A percentile compares a stretch with the other conserved stretches of the same genome.
Evolutionary conservation across 2,888 invertebrate species (phyloP).

Genomic region (Sarcophaga rosellei): DNA sequence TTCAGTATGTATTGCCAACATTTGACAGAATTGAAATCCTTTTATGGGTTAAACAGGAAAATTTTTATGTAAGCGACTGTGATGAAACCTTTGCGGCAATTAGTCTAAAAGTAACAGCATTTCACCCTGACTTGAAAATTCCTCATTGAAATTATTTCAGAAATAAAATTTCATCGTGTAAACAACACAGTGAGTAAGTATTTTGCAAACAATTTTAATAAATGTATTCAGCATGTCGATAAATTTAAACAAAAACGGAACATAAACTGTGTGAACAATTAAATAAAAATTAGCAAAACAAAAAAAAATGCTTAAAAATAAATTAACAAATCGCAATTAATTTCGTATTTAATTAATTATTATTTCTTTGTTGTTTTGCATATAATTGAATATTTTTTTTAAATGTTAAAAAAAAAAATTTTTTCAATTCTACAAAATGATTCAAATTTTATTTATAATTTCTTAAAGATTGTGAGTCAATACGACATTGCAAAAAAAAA

Average conservation of each 20-base stretch:
- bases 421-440: slow-evolving; percentile 23
- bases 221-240: slow-evolving; percentile 22
- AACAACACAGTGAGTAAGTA: no score
- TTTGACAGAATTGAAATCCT: no score
- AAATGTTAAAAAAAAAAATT: no score
- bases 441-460: slow-evolving; percentile 51
- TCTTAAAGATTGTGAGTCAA: slow-evolving; percentile 13
- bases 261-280: slow-evolving; percentile 21
- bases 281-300: slow-evolving; percentile 12
- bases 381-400: background rate
- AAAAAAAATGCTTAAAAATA: slow-evolving; percentile 23
- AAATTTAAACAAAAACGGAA: background rate
- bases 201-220: slow-evolving; percentile 9
- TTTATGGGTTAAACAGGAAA: no score
- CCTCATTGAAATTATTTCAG: no score
- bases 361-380: background rate
- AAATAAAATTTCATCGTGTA: no score
- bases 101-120: no score
- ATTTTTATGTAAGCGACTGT: no score
- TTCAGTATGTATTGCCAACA: no score
- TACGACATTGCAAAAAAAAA: background rate
- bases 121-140: no score
- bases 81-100: no score
- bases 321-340: slow-evolving; percentile 32
- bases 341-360: slow-evolving; percentile 35